These are phyloP conservation scores for Ecdyonurus torrentis DNA, from an alignment of 2,888 invertebrate species.

Conservation along the genomic window DNA sequence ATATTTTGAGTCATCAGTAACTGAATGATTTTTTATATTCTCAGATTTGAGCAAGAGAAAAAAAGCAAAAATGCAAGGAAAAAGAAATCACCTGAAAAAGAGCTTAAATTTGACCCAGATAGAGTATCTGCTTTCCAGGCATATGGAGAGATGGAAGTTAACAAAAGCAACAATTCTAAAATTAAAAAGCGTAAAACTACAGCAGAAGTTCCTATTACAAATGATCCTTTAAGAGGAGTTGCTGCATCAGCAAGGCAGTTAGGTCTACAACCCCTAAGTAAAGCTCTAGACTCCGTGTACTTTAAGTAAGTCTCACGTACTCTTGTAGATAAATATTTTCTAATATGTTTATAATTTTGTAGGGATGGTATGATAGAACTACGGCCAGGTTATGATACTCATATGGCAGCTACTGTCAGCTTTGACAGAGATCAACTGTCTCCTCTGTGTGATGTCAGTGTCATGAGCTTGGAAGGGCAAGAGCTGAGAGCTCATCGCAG, in stretches of 20 bases:
- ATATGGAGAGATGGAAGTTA: conserved; percentile 28
- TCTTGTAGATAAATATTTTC: neutral
- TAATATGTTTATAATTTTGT: neutral
- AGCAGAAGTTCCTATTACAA: conserved; percentile 20
- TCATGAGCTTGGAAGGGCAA: conserved; percentile 31
- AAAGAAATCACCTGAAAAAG: neutral
- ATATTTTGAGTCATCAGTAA: neutral
- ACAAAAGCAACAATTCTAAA: too few relatives aligned
- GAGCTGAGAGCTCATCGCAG: conserved; percentile 57
- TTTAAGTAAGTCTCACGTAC: neutral
- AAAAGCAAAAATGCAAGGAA: neutral
- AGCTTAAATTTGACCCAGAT: neutral
- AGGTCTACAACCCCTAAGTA: conserved; percentile 26
- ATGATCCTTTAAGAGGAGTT: conserved; percentile 37
- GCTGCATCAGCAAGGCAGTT: conserved; percentile 37
- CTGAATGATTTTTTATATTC: neutral
- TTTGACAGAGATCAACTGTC: conserved; percentile 32
- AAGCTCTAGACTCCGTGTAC: conserved; percentile 24
- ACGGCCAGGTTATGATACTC: neutral
- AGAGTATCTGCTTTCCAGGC: conserved; percentile 33
- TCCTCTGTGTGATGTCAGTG: conserved; percentile 42
- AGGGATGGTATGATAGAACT: neutral
- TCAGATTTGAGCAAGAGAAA: neutral
- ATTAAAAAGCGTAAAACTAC: conserved; percentile 15
- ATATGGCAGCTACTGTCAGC: conserved; percentile 18